Base-by-base conservation (phyloP, 2,797 vertebrate genomes). In the Lacerta bilineata region DNA sequence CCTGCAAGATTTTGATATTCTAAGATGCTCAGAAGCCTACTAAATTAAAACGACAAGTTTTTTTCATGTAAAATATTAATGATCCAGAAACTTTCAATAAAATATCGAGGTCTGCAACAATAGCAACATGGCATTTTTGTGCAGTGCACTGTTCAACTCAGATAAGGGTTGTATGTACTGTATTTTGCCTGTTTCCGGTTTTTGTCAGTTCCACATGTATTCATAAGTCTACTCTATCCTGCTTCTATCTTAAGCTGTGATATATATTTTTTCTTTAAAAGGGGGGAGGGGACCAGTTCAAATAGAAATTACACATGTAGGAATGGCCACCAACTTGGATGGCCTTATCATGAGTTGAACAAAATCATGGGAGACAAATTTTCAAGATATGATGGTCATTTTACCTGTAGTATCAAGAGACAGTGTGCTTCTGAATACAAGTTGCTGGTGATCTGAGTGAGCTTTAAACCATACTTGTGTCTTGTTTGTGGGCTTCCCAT, bases 51-150 rank as follows among this genome's bases (percentile, higher is more conserved):
- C 36, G 36, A 46, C 41, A 33, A 27, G 41, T 29, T 90, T 84
- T 90, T 84, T 89, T 83, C 66, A 64, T 41, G 81, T 87, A 87
- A 90, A 87, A 90, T 36, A 88, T 80, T 46, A 43, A 46, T 20
- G 80, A 72, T 71, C 18, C 29, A 91, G 46, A 23, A 91, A 85
- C 74, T 83, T 39, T 17, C 66, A 64, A 88, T 85, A 83, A 50
- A 82, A 15, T 25, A 79, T 13, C 39, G 41, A 9, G 23, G 0
- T 59, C 77, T 79, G n/a, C 46, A 85, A 71, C 4, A 72, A 33
- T 39, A 25, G 23, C 77, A 55, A 17, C 9, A 43, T 7, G 3
- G 41, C 15, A 71, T 59, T 87, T 8, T 80, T 80, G 71, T 43
- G 76, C 29, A 46, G 13, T 64, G 25, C 29, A 76, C n/a, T 18